Base-by-base conservation (phyloP, 2,888 invertebrate species). In the Chloroclystis v-ata region DNA sequence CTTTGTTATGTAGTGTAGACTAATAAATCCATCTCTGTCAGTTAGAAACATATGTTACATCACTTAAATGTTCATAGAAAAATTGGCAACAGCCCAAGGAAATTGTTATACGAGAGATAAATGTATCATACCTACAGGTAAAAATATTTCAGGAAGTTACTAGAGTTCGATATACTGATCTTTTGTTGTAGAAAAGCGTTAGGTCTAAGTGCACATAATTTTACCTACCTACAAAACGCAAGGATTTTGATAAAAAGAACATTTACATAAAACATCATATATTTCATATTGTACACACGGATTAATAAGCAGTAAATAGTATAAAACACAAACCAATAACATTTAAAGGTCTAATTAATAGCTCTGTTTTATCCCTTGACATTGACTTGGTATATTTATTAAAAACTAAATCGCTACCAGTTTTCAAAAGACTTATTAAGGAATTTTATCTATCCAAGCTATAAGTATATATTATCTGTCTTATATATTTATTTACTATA, bases 11-110 rank as follows among this genome's bases (percentile, higher is more conserved):
- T 20, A 2, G 5, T 20, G 33, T 20, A 20, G 1, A 35, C 11
- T 20, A 35, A 35, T 63, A 54, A 57, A 49, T 69, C 43, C 67
- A 69, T 13, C 71, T 65, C 58, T 78, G 82, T 60, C 57, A 77
- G 82, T 60, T 63, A n/a, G n/a, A n/a, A n/a, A n/a, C n/a, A n/a
- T n/a, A n/a, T n/a, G 40, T 47, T 45, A 55, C 40, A 48, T 52
- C 53, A 53, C 52, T 52, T n/a, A n/a, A 53, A 47, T 38, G 39
- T 48, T 54, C 47, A 52, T 59, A 48, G 42, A 64, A 71, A 68
- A 68, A 65, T 74, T 77, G 77, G 77, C 76, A 12, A 20, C 43
- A 33, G 48, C 56, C 69, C 70, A 70, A 70, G 45, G 60, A 47
- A 49, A 63, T 61, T 40, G 57, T 59, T 54, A 49, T 40, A 44